Base-by-base conservation (phyloP, 2,888 invertebrate species). In the Mellilla xanthometata region DNA sequence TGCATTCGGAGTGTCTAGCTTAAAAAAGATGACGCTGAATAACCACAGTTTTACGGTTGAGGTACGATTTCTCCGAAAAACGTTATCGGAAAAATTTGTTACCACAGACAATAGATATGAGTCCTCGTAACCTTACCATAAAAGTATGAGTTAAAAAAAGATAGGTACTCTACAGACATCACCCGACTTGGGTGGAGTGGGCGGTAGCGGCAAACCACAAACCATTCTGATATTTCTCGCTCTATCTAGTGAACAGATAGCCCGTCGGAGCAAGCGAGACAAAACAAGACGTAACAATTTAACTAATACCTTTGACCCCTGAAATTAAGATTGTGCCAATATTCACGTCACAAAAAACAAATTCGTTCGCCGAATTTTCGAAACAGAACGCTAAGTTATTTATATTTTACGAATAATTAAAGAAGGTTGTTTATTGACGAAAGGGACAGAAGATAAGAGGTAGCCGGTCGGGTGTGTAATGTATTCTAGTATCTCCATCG, bases 251-350 rank as follows among this genome's bases (percentile, higher is more conserved):
- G 47, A 46, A 47, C 49, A 12, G 46, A 43, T 38, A 27, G 50
- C 54, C 32, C 44, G 52, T 33, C 41, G 12, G 70, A 47, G 55
- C 32, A 71, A 80, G 49, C 36, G 70, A 62, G 79, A 79, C 55
- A 23, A 45, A 52, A 45, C 28, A 36, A 27, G n/a, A 34, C 39
- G 45, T 12, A 39, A 58, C 49, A 58, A 47, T 72, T 72, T 66
- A 66, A 67, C 60, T 57, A 67, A 72, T 68, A 79, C 78, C 72
- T 78, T 65, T 80, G 78, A 82, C 79, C 81, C 66, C 56, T 53
- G 41, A 56, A 64, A 62, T 59, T 64, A 28, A 43, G 52, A 54
- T 51, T 49, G 26, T 34, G 43, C 44, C 29, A 45, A 47, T 33
- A 28, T 36, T 15, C 36, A 10, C 15, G 8, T 3, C 3, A 31